Percentiles rank a stretch among this genome's conserved stretches.
phyloP scores from a whole-genome alignment of 2,113 vertebrate genomes.

The Peromyscus californicus region DNA sequence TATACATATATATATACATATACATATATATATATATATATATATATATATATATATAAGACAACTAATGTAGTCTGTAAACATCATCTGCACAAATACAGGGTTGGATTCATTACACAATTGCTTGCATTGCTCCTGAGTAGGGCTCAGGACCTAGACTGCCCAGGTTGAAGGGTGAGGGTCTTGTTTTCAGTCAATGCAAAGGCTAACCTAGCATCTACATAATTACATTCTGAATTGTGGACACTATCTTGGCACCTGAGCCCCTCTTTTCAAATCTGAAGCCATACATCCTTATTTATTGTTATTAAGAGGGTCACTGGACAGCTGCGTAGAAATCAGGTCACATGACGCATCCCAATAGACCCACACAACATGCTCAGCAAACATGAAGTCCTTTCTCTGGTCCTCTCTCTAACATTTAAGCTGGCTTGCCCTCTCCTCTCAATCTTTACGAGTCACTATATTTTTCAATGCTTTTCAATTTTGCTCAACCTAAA shows the following conservation, averaged over 20 bases:
- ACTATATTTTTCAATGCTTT: background rate
- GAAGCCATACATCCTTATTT: background rate
- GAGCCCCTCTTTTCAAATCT: background rate
- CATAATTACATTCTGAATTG: background rate
- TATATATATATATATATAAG: background rate
- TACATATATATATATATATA: no score
- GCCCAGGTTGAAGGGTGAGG: background rate
- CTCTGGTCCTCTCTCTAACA: background rate
- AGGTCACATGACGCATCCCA: background rate
- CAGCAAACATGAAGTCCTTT: background rate
- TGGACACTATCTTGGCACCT: background rate
- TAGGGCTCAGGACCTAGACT: background rate
- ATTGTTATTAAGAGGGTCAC: background rate
- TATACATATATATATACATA: no score
- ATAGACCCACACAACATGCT: rapidly evolving
- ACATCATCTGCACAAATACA: background rate
- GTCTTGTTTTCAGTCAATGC: background rate
- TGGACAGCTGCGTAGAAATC: background rate
- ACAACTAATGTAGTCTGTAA: background rate
- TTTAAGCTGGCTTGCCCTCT: background rate
- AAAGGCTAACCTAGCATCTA: background rate
- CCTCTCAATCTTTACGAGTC: background rate
- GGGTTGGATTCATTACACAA: background rate
- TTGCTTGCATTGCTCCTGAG: background rate
- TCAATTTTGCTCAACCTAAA: background rate